These are phyloP conservation scores for Peromyscus aztecus DNA, from an alignment of 2,797 vertebrate genomes.

Conservation along the genomic window DNA sequence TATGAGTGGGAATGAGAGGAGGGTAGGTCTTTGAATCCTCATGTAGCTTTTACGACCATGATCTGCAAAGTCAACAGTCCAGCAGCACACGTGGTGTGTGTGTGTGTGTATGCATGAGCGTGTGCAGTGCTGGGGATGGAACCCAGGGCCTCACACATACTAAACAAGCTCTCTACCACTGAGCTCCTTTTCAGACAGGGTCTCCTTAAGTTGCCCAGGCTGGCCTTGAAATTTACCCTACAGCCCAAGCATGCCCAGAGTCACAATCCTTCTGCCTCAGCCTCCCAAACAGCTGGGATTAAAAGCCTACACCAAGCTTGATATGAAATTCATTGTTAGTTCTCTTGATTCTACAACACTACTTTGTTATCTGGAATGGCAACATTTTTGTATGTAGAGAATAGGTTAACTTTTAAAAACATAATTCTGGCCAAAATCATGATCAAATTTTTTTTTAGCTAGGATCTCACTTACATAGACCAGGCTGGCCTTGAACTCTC, in stretches of 20 bases:
- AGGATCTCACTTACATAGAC: background rate
- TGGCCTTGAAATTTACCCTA: background rate
- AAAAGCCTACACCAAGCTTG: background rate
- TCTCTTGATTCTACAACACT: background rate
- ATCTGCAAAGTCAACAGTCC: background rate
- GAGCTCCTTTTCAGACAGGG: no score
- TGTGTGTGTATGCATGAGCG: no score
- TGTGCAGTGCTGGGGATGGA: background rate
- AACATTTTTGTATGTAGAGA: background rate
- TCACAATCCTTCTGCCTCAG: background rate
- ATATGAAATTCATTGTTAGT: background rate
- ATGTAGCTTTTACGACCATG: background rate
- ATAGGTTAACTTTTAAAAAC: background rate
- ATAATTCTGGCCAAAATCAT: background rate
- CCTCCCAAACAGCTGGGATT: background rate
- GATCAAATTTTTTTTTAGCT: background rate
- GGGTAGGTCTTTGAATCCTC: background rate
- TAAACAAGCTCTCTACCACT: background rate
- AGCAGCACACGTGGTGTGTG: background rate
- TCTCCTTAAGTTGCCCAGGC: background rate
- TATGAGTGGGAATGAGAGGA: background rate
- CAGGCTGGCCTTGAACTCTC: background rate
- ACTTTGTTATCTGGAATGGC: background rate
- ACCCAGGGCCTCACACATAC: background rate
- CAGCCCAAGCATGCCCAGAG: background rate